These are phyloP conservation scores for Corynorhinus townsendii DNA, from an alignment of 2,113 vertebrate genomes.

Conservation along the genomic window DNA sequence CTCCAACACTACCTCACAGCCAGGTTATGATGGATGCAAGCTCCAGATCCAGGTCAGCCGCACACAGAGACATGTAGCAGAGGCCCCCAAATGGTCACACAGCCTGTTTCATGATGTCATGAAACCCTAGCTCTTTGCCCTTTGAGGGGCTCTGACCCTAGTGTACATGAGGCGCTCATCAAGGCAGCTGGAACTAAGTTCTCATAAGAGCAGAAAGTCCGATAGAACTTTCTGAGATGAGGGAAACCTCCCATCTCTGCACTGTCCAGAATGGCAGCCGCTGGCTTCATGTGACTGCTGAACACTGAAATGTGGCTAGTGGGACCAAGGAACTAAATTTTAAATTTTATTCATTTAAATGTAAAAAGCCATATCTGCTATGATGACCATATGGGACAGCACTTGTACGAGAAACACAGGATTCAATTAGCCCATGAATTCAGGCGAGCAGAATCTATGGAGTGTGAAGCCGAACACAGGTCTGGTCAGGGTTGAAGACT, in stretches of 20 bases:
- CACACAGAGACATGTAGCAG: neutral
- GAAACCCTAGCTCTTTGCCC: neutral
- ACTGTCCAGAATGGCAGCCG: fast-evolving
- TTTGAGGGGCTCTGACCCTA: neutral
- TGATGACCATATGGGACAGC: neutral
- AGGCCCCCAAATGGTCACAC: fast-evolving
- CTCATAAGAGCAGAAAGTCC: neutral
- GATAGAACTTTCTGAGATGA: neutral
- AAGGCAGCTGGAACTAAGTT: fast-evolving
- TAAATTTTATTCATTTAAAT: neutral
- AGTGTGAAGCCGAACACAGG: fast-evolving
- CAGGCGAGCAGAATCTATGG: fast-evolving
- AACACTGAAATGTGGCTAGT: neutral
- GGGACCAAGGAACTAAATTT: neutral
- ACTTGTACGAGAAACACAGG: fast-evolving
- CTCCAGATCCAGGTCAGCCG: neutral
- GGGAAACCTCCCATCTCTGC: fast-evolving
- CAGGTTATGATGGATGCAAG: neutral
- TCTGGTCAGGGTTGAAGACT: neutral
- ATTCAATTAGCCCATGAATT: neutral
- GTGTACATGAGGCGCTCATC: neutral
- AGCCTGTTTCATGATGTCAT: neutral
- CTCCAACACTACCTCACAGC: neutral
- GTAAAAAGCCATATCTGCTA: neutral
- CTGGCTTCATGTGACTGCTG: fast-evolving